Conservation (phyloP, 1,140 invertebrate genomes). For the Pararge aegeria region DNA sequence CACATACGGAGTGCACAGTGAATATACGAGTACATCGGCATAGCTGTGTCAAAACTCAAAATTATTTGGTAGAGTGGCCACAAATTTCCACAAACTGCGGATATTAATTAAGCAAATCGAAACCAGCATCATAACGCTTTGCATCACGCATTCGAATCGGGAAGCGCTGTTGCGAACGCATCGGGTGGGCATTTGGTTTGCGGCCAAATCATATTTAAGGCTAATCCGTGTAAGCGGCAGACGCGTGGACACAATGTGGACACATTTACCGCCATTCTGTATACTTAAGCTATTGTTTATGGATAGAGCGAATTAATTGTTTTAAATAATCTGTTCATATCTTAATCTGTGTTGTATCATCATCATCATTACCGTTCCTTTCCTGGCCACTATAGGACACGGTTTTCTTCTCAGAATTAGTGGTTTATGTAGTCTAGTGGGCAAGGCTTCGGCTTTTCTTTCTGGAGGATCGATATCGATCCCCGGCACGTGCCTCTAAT, state of each 20-base stretch:
- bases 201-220: constrained; percentile 28
- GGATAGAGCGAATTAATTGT: not conserved
- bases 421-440: too few relatives aligned
- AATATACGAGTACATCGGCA: too few relatives aligned
- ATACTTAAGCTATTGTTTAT: not conserved
- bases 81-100: constrained; percentile 23
- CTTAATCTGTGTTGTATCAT: too few relatives aligned
- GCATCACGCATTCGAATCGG: constrained; percentile 15
- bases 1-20: too few relatives aligned
- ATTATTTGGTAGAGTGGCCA: not conserved
- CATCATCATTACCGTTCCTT: too few relatives aligned
- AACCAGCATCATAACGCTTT: constrained; percentile 8
- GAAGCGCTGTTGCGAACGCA: constrained; percentile 14
- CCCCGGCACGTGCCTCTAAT: too few relatives aligned
- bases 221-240: constrained; percentile 17
- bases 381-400: too few relatives aligned
- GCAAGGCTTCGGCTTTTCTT: too few relatives aligned
- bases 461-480: too few relatives aligned
- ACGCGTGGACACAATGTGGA: constrained; percentile 11
- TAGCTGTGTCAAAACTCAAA: not conserved
- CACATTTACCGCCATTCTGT: constrained; percentile 8
- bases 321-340: too few relatives aligned
- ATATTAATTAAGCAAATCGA: constrained; percentile 38
- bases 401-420: too few relatives aligned
- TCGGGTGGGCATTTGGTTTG: constrained; percentile 31